Conservation (phyloP, 1,140 invertebrate genomes). For the Stegodyphus dumicola region DNA sequence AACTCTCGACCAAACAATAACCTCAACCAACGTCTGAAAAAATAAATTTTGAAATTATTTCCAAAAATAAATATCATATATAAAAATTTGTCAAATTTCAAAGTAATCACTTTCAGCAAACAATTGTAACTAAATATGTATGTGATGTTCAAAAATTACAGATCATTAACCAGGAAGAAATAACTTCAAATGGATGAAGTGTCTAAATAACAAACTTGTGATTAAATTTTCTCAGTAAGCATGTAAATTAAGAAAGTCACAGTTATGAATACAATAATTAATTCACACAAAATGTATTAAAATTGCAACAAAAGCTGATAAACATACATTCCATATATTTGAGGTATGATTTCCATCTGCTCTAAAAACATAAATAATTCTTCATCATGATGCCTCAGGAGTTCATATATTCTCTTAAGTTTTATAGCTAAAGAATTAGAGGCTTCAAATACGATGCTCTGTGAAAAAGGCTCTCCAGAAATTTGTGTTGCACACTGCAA, state of each 20-base stretch:
- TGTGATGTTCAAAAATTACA: not conserved
- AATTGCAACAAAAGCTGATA: too few species aligned
- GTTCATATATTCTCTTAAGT: slow-evolving; percentile 77
- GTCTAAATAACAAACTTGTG: too few species aligned
- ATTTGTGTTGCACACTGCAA: not conserved
- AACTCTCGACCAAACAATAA: slow-evolving; percentile 85
- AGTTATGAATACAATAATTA: too few species aligned
- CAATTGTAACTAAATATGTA: slow-evolving; percentile 16
- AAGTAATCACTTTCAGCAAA: too few species aligned
- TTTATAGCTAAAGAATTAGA: slow-evolving; percentile 72
- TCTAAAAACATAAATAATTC: slow-evolving; percentile 77
- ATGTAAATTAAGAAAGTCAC: too few species aligned
- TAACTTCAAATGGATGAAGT: too few species aligned
- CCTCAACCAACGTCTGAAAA: slow-evolving; percentile 80
- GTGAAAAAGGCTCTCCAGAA: slow-evolving; percentile 29
- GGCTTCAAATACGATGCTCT: slow-evolving; percentile 38
- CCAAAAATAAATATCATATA: not conserved
- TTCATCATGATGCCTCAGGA: slow-evolving; percentile 75
- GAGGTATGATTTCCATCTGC: slow-evolving; percentile 79
- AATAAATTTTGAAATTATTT: slow-evolving; percentile 2
- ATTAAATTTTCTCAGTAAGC: too few species aligned
- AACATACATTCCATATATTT: slow-evolving; percentile 85
- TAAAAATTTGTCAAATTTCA: not conserved
- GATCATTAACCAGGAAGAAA: too few species aligned
- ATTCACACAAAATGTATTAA: too few species aligned